A percentile compares a stretch with the other conserved stretches of the same genome.
Conservation (phyloP, 92 coral and sea anemone genomes). For the Isaurus tuberculatus region DNA sequence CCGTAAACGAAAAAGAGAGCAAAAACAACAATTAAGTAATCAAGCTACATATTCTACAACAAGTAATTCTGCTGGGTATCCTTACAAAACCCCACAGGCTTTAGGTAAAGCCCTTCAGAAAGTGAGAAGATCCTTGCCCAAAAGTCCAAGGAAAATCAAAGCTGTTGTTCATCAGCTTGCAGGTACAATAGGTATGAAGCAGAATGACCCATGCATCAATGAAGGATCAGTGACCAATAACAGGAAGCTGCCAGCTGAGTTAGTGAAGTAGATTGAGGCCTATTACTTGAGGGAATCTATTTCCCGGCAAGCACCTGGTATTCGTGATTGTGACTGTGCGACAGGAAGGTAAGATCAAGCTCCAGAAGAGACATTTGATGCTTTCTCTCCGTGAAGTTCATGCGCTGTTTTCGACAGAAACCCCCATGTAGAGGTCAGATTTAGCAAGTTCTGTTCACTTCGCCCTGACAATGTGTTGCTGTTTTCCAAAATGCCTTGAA, state of each 20-base stretch:
- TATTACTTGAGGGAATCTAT: constrained; percentile 26
- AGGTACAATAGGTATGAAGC: background rate
- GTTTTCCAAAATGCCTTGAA: constrained; percentile 44
- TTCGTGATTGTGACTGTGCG: constrained; percentile 22
- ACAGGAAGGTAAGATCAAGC: constrained; percentile 3
- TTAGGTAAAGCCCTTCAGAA: constrained; percentile 22
- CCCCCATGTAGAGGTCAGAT: constrained; percentile 31
- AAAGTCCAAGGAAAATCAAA: constrained; percentile 31
- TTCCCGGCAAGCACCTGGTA: constrained; percentile 41
- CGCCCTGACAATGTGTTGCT: constrained; percentile 51
- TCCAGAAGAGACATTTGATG: background rate
- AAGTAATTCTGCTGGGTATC: background rate
- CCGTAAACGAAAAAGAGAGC: constrained; percentile 5
- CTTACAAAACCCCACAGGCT: constrained; percentile 41
- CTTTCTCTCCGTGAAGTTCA: background rate
- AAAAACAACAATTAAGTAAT: background rate
- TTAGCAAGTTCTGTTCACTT: constrained; percentile 53
- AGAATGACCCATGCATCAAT: background rate
- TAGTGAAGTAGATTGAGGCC: background rate
- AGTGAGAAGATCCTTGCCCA: constrained; percentile 25
- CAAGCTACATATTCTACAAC: background rate
- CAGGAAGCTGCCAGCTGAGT: constrained; percentile 31
- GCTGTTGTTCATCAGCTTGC: constrained; percentile 33
- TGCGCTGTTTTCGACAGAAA: background rate
- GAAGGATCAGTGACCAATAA: constrained; percentile 4